Conservation (phyloP, 2,888 invertebrate genomes). For the Xestoiulus laeticollis region DNA sequence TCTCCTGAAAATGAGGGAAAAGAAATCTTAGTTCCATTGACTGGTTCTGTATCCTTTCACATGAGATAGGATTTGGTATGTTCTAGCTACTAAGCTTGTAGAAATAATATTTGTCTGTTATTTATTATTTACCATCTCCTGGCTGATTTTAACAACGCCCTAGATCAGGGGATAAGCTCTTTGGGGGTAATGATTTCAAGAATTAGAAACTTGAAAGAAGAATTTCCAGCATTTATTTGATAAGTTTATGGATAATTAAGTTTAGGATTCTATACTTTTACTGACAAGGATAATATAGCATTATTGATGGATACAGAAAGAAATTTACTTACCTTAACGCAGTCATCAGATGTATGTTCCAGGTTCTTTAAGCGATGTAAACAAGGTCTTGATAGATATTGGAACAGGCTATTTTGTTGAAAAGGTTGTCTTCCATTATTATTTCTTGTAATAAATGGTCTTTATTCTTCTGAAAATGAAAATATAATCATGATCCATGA, state of each 20-base stretch:
- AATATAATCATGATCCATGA: too few species aligned
- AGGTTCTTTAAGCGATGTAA: slow-evolving; percentile 83
- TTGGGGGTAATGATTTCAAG: background rate
- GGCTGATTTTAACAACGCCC: background rate
- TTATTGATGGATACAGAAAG: too few species aligned
- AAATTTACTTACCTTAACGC: background rate
- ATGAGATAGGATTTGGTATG: background rate
- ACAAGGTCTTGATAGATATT: slow-evolving; percentile 91
- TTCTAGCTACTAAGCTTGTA: background rate
- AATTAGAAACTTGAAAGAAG: background rate
- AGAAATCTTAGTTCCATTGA: slow-evolving; percentile 90
- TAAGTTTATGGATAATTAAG: background rate
- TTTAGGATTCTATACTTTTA: too few species aligned
- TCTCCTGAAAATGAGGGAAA: slow-evolving; percentile 80
- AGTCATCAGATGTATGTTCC: slow-evolving; percentile 86
- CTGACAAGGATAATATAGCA: too few species aligned
- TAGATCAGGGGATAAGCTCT: too few species aligned
- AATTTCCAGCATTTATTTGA: background rate
- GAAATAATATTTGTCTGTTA: background rate
- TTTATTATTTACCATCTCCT: background rate
- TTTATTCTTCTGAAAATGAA: background rate
- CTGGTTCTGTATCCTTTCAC: slow-evolving; percentile 76
- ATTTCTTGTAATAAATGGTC: background rate
- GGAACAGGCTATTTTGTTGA: slow-evolving; percentile 97
- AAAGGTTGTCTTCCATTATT: slow-evolving; percentile 71